A percentile compares a stretch with the other conserved stretches of the same genome.
phyloP scores from a whole-genome alignment of 2,797 vertebrate genomes.

The Pangasius macronema region DNA sequence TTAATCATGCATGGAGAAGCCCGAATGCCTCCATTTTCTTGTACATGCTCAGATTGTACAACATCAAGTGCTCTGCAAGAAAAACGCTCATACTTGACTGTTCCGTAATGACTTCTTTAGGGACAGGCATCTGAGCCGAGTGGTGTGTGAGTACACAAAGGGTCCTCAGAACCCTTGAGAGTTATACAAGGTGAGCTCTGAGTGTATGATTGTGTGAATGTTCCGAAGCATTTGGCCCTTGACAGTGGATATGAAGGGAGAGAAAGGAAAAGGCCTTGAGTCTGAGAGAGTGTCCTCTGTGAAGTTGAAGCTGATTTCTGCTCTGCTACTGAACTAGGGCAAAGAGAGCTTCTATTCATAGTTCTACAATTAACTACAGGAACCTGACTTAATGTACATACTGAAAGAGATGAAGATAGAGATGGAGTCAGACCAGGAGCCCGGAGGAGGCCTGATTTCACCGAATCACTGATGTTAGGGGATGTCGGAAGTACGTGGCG shows the following conservation, averaged over 20 bases:
- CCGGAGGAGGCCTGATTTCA: not conserved
- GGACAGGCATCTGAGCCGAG: conserved; percentile 1
- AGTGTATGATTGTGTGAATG: conserved; percentile 16
- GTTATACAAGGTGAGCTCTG: conserved; percentile 21
- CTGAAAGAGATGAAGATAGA: not conserved
- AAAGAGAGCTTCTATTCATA: conserved; percentile 54
- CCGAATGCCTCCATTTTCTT: conserved; percentile 6
- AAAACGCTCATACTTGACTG: conserved; percentile 20
- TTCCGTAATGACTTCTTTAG: not conserved
- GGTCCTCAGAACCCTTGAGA: not conserved
- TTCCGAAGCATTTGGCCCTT: not conserved
- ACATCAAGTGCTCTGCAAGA: conserved; percentile 5
- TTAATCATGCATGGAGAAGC: conserved; percentile 10
- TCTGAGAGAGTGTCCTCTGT: conserved; percentile 9
- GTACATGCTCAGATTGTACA: not conserved
- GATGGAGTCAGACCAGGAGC: not conserved
- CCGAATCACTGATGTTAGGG: conserved; percentile 5
- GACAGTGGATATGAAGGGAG: not conserved
- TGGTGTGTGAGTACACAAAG: conserved; percentile 7
- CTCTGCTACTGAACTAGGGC: conserved; percentile 46
- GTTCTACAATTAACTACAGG: conserved; percentile 48
- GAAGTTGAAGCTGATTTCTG: conserved; percentile 50
- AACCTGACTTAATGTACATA: conserved; percentile 34
- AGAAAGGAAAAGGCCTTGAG: conserved; percentile 4
- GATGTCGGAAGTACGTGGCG: not conserved